Evolutionary conservation across 2,888 invertebrate species (phyloP), one percentile per base, ranked within the genome.

Genomic region (Acronicta psi): DNA sequence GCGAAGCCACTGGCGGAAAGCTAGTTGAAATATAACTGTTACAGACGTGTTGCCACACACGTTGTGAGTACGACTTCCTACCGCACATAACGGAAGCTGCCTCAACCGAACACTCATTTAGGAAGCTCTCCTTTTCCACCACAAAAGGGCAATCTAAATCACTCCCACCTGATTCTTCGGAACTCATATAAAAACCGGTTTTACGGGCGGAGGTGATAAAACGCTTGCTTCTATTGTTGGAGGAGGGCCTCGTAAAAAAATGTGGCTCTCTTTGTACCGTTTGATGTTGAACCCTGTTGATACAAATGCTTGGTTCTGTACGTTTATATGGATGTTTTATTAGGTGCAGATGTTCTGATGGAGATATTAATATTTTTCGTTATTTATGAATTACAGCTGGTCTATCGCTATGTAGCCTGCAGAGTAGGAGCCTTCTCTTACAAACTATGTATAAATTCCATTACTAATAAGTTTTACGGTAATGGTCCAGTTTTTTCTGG

Each of bases 161-260:
- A 61, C 61, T 58, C 58, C 58, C 56, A 60, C 64, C 65, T 56
- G 58, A 59, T 59, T 53, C 44, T 54, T 64, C 55, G 51, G 59
- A 66, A 70, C 72, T 62, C 64, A 64, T 69, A 68, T 56, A 77
- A 71, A 78, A 76, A 63, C 59, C 45, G 57, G 63, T 59, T 79
- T 81, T 80, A 80, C 65, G 73, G 73, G 63, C 73, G 60, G 67
- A 65, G 62, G 71, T 67, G 77, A 82, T 79, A 81, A 82, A 77
- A 75, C 69, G 78, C 77, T 81, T 82, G 73, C 75, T 67, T 75
- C 81, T 78, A 78, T 82, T 80, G 81, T 79, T 44, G 80, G 65
- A 56, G 66, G 62, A 53, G 52, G 49, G 47, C 58, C 45, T 80
- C 82, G 82, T 82, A 80, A 82, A 81, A 78, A 77, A 72, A 70